Conservation (phyloP, 2,113 vertebrate species). For the Ursus arctos region DNA sequence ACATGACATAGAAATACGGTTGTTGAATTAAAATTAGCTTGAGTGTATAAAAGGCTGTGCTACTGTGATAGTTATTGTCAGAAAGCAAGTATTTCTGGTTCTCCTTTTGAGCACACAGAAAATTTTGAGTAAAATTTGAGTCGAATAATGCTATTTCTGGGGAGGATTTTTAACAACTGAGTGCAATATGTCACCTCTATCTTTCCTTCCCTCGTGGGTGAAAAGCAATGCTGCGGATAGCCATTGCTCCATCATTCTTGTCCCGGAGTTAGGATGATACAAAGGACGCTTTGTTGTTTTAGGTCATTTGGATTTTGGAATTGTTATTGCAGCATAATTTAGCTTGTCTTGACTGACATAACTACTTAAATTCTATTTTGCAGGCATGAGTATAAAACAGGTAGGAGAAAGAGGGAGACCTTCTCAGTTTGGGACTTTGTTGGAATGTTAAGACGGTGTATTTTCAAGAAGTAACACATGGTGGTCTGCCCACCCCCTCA, state of each 20-base stretch:
- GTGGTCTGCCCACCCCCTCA: not conserved
- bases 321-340: not conserved
- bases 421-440: not conserved
- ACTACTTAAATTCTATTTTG: not conserved
- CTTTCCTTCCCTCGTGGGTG: not conserved
- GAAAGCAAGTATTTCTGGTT: not conserved
- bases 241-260: not conserved
- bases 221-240: not conserved
- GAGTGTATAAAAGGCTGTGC: not conserved
- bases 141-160: not conserved
- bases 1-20: not conserved
- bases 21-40: constrained; percentile 7
- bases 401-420: not conserved
- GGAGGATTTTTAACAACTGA: not conserved
- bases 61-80: not conserved
- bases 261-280: not conserved
- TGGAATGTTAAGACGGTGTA: not conserved
- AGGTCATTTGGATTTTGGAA: not conserved
- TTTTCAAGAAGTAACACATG: not conserved
- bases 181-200: not conserved
- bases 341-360: not conserved
- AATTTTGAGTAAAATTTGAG: constrained; percentile 4
- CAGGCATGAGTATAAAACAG: not conserved
- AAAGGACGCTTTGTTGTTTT: not conserved
- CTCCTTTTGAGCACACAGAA: not conserved